Evolutionary conservation across 1,140 invertebrate species (phyloP).

Genomic region (Cryptotermes secundus): DNA sequence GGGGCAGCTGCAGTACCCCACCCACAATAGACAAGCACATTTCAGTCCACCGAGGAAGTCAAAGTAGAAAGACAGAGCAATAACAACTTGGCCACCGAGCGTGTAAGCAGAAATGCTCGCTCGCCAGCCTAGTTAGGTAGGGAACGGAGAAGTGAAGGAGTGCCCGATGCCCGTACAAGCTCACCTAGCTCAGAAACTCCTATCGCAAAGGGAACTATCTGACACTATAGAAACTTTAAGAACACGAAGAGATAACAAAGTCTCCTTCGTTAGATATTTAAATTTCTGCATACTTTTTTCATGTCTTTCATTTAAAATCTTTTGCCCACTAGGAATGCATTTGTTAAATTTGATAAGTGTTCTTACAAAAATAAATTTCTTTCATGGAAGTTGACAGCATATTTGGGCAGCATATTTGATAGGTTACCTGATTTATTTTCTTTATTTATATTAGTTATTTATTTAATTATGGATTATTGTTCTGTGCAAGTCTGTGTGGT

Average conservation of each 20-base stretch:
- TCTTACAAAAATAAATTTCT: conserved; percentile 41
- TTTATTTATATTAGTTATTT: conserved; percentile 37
- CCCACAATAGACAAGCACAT: neutral
- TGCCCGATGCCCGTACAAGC: conserved; percentile 19
- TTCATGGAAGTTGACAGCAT: conserved; percentile 39
- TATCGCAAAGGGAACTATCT: conserved; percentile 36
- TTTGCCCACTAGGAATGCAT: conserved; percentile 39
- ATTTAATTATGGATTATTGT: conserved; percentile 37
- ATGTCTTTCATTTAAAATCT: conserved; percentile 34
- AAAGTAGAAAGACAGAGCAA: neutral
- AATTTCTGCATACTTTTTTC: conserved; percentile 35
- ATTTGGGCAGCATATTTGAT: conserved; percentile 40
- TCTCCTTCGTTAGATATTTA: conserved; percentile 36
- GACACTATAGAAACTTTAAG: conserved; percentile 37
- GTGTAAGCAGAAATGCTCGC: too few species aligned
- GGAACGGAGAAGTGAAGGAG: neutral
- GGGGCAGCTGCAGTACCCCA: neutral
- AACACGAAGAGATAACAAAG: conserved; percentile 37
- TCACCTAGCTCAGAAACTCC: conserved; percentile 34
- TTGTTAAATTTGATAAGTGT: conserved; percentile 40
- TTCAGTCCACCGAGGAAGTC: too few species aligned
- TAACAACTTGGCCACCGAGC: too few species aligned
- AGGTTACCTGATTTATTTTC: conserved; percentile 39
- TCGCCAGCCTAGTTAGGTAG: neutral
- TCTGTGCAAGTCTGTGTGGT: conserved; percentile 39